Percentiles rank a stretch among this genome's conserved stretches.
phyloP scores from a whole-genome alignment of 2,888 invertebrate species.

The Drosophila meridiana region DNA sequence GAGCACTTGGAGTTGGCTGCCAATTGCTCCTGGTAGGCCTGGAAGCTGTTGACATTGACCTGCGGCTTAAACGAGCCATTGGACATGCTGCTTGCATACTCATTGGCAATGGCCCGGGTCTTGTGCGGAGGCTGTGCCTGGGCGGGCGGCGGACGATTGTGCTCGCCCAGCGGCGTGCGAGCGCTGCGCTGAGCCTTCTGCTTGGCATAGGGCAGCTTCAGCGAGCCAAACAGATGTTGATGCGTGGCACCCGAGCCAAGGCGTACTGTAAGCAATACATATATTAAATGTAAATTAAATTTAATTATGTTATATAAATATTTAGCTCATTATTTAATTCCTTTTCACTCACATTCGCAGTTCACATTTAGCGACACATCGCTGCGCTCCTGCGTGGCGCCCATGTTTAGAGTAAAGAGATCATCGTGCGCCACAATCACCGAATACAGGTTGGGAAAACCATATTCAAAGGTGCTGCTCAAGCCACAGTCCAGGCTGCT shows the following conservation, averaged over 20 bases:
- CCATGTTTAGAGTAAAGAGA: constrained; percentile 80
- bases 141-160: constrained; percentile 57
- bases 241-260: constrained; percentile 43
- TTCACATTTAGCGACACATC: constrained; percentile 78
- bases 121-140: constrained; percentile 72
- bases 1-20: constrained; percentile 34
- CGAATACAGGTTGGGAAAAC: constrained; percentile 83
- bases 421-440: constrained; percentile 83
- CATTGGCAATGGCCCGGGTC: constrained; percentile 67
- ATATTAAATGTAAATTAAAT: neutral
- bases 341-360: constrained; percentile 72
- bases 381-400: constrained; percentile 79
- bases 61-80: constrained; percentile 46
- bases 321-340: too few species aligned
- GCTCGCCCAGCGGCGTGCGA: constrained; percentile 68
- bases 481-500: constrained; percentile 75
- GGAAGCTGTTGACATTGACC: constrained; percentile 41
- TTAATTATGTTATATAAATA: neutral
- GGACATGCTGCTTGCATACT: constrained; percentile 36
- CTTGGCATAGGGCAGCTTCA: constrained; percentile 68
- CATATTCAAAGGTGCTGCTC: constrained; percentile 81
- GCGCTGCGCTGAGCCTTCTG: constrained; percentile 60
- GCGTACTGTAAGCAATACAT: constrained; percentile 45
- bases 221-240: constrained; percentile 67
- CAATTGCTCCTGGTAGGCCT: constrained; percentile 47